Base-by-base conservation (phyloP, 1,140 invertebrate species). In the Drosophila rufa region DNA sequence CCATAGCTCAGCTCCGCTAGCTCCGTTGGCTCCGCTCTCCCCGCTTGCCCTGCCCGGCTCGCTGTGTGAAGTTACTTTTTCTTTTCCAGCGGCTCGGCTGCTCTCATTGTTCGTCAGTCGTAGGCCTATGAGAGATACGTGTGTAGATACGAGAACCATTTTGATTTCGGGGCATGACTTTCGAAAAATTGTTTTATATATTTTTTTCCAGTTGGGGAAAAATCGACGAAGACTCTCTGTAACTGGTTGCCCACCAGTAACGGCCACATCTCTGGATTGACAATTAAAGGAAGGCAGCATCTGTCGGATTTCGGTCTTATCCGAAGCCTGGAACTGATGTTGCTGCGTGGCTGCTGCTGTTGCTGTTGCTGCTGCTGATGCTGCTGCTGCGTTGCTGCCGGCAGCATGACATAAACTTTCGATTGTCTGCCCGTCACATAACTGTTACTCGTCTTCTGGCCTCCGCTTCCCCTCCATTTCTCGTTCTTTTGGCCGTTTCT, bases 351-450 rank as follows among this genome's bases (percentile, higher is more conserved):
- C 19, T 65, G 50, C 11, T 30, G 36, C 22, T 56, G 25, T 1
- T 68, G 36, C 15, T 53, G 50, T 19, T 68, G 58, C 27, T 57
- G 58, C 40, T 59, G 65, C 14, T 73, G 43, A n/a, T 58, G 55
- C n/a, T 55, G 73, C 25, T 60, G 53, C 42, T 60, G 42, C 65
- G 66, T 61, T 67, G 78, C 74, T 89, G 84, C 79, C 78, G 75
- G 45, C 76, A 80, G 78, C 78, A 90, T 90, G 85, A 90, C 85
- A 90, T 90, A 90, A 90, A 90, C 85, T 90, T 90, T 90, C 85
- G 85, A 90, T 90, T 90, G 85, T 90, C 85, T 90, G 85, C 65
- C 85, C 84, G 75, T 90, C 85, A 90, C 85, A 90, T 90, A 90
- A 90, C 85, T 79, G 85, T 90, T 81, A 68, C 81, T 71, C 46